Conservation (phyloP, 2,113 vertebrate species). For the Cyanoderma ruficeps region DNA sequence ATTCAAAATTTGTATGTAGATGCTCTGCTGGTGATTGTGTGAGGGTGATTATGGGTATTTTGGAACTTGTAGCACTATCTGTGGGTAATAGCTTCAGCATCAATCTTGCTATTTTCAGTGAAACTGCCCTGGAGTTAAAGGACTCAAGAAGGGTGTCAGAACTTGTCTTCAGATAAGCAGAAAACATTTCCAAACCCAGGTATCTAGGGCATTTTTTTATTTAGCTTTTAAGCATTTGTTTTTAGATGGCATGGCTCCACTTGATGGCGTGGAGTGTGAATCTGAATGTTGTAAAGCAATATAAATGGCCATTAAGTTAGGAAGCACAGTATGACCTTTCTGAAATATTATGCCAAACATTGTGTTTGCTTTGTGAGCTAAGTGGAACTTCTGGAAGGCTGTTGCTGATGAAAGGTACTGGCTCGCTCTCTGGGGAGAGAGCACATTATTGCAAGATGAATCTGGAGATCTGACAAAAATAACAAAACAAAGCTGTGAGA, state of each 20-base stretch:
- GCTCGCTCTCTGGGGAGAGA: slow-evolving; percentile 2
- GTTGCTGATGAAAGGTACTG: slow-evolving; percentile 46
- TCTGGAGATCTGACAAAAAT: slow-evolving; percentile 37
- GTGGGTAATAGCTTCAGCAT: not conserved
- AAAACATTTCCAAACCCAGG: slow-evolving; percentile 18
- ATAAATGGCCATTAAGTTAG: slow-evolving; percentile 57
- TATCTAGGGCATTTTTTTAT: slow-evolving; percentile 25
- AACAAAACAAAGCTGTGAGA: slow-evolving; percentile 44
- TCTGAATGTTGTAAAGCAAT: slow-evolving; percentile 58
- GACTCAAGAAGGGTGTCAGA: not conserved
- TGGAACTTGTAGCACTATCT: not conserved
- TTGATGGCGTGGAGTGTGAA: slow-evolving; percentile 39
- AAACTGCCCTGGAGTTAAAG: not conserved
- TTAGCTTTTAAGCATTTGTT: slow-evolving; percentile 55
- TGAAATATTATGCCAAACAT: slow-evolving; percentile 51
- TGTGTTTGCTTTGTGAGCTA: slow-evolving; percentile 55
- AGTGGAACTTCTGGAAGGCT: slow-evolving; percentile 53
- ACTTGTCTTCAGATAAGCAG: slow-evolving; percentile 12
- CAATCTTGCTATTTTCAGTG: not conserved
- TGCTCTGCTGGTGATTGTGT: not conserved
- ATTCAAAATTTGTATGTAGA: not conserved
- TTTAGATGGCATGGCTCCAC: slow-evolving; percentile 38
- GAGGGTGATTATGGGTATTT: not conserved
- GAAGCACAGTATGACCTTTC: slow-evolving; percentile 54
- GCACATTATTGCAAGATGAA: slow-evolving; percentile 43